These are phyloP conservation scores for Neolamprologus modestus DNA, from an alignment of 2,113 vertebrate genomes.

Conservation along the genomic window DNA sequence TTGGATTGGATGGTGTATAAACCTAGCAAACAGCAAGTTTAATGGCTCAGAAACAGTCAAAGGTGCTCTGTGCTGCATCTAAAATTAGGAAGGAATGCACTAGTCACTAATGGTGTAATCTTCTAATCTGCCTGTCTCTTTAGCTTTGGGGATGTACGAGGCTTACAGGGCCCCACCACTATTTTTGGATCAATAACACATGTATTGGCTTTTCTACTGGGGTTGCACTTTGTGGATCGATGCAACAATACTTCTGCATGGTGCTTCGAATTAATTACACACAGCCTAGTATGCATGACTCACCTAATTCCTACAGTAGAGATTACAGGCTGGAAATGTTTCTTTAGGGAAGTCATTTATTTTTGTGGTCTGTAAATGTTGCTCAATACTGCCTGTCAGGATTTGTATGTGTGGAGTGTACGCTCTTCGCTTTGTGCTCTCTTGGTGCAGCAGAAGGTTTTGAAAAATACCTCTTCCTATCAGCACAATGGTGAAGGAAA, in stretches of 20 bases:
- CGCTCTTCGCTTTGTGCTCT: background rate
- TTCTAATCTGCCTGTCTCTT: background rate
- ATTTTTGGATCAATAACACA: constrained; percentile 45
- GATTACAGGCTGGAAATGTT: background rate
- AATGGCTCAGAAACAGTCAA: background rate
- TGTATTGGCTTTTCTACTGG: constrained; percentile 24
- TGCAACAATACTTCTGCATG: constrained; percentile 11
- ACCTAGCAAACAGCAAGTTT: background rate
- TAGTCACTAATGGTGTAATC: background rate
- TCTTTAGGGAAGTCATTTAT: constrained; percentile 18
- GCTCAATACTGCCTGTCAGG: background rate
- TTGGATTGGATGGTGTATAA: background rate
- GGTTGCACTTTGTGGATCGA: constrained; percentile 33
- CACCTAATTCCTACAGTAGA: background rate
- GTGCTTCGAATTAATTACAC: constrained; percentile 33
- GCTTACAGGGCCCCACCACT: background rate
- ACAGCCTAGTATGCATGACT: background rate
- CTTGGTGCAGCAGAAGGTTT: background rate
- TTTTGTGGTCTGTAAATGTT: background rate
- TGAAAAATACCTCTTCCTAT: background rate
- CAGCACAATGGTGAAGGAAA: background rate
- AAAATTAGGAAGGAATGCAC: background rate
- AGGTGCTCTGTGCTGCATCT: background rate
- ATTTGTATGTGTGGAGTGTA: background rate
- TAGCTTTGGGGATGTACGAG: background rate